Percentiles rank a stretch among this genome's conserved stretches.
These are phyloP conservation scores for Opisthocomus hoazin DNA, from an alignment of 2,113 vertebrate species.

Conservation along the genomic window DNA sequence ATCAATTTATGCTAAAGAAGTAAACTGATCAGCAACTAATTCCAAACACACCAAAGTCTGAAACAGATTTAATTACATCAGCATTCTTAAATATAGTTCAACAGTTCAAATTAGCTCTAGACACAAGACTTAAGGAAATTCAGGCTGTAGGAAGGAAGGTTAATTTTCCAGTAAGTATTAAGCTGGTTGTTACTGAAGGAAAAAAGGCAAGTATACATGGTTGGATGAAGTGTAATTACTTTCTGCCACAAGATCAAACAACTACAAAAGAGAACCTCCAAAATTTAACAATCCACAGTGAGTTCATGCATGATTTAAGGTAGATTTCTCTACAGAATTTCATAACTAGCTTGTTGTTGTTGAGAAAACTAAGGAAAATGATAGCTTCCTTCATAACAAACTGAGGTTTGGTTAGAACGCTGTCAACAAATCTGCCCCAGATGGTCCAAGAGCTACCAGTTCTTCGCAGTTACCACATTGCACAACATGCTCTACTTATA, in stretches of 20 bases:
- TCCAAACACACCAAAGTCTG: not conserved
- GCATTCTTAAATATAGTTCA: not conserved
- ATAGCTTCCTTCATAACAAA: not conserved
- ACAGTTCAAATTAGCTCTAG: not conserved
- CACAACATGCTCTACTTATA: not conserved
- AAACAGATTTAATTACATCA: not conserved
- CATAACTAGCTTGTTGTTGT: not conserved
- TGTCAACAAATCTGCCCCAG: not conserved
- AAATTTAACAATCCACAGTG: not conserved
- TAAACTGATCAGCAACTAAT: not conserved
- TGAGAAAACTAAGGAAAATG: not conserved
- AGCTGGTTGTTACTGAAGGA: not conserved
- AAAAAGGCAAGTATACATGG: not conserved
- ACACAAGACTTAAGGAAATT: not conserved
- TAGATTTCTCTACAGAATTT: not conserved
- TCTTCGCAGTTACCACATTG: not conserved
- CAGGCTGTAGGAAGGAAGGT: not conserved
- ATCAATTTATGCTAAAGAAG: not conserved
- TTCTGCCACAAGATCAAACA: slow-evolving; percentile 3
- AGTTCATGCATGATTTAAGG: not conserved
- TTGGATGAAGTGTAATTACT: not conserved
- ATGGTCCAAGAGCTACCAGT: not conserved
- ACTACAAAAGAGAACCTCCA: not conserved
- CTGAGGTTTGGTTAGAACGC: not conserved
- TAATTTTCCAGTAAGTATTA: not conserved